Conservation (phyloP, 2,888 invertebrate species). For the Abrostola tripartita region DNA sequence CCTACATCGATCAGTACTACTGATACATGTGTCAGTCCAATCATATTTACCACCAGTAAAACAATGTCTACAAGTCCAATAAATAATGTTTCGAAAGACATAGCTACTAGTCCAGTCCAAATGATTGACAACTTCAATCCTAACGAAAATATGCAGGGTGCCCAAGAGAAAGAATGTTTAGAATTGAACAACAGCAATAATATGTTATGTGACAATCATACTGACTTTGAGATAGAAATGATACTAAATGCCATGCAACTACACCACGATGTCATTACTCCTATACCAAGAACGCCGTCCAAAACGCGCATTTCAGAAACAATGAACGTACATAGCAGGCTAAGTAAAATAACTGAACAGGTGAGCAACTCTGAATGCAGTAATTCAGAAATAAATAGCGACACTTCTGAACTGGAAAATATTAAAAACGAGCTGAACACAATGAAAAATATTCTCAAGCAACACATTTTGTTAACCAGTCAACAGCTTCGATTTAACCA, state of each 20-base stretch:
- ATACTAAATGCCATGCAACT: conserved; percentile 75
- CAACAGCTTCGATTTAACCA: background rate
- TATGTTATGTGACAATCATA: conserved; percentile 52
- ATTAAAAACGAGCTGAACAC: background rate
- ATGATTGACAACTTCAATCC: background rate
- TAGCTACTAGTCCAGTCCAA: conserved; percentile 40
- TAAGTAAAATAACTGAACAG: conserved; percentile 10
- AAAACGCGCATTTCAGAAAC: conserved; percentile 31
- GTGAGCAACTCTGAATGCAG: background rate
- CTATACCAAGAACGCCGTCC: conserved; percentile 72
- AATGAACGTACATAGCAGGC: conserved; percentile 2
- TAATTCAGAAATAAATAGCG: background rate
- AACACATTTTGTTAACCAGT: conserved; percentile 1
- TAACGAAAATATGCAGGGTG: conserved; percentile 19
- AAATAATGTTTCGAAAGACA: conserved; percentile 10
- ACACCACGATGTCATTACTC: conserved; percentile 66
- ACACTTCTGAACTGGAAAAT: background rate
- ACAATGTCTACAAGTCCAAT: conserved; percentile 31
- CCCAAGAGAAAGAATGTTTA: conserved; percentile 62
- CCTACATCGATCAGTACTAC: conserved; percentile 5
- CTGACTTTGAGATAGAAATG: conserved; percentile 73
- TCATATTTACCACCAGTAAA: background rate
- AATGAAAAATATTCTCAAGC: background rate
- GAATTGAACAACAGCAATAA: conserved; percentile 68
- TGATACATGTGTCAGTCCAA: conserved; percentile 36